Conservation (phyloP, 2,113 vertebrate species). For the Poeciliopsis retropinna region DNA sequence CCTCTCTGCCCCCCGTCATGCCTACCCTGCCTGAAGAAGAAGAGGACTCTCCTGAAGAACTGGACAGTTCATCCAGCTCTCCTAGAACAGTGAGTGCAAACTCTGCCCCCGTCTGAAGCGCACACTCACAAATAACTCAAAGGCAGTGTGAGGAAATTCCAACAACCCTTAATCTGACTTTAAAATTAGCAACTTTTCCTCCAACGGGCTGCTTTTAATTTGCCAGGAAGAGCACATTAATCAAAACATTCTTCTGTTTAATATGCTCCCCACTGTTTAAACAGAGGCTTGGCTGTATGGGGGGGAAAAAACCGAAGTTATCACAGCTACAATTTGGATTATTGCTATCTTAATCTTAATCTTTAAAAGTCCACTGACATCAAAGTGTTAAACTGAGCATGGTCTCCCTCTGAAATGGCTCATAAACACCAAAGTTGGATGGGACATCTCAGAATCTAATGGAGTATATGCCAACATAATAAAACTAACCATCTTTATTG, state of each 20-base stretch:
- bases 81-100: conserved; percentile 79
- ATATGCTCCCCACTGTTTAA: background rate
- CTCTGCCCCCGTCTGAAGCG: background rate
- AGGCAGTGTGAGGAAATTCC: conserved; percentile 1
- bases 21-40: conserved; percentile 92
- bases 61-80: conserved; percentile 77
- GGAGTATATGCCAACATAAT: conserved; percentile 44
- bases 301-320: conserved; percentile 1
- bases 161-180: background rate
- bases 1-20: conserved; percentile 80
- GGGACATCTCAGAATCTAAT: conserved; percentile 49
- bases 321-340: background rate
- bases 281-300: background rate
- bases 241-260: background rate
- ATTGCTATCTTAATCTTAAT: background rate
- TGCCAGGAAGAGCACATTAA: background rate
- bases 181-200: background rate
- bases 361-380: background rate
- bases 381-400: background rate
- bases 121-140: conserved; percentile 22
- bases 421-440: conserved; percentile 51
- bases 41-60: conserved; percentile 87
- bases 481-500: conserved; percentile 41
- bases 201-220: conserved; percentile 2
- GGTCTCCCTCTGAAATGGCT: conserved; percentile 14